Evolutionary conservation across 2,113 vertebrate species (phyloP), one percentile per base, ranked within the genome.

Genomic region (Microtus pennsylvanicus): DNA sequence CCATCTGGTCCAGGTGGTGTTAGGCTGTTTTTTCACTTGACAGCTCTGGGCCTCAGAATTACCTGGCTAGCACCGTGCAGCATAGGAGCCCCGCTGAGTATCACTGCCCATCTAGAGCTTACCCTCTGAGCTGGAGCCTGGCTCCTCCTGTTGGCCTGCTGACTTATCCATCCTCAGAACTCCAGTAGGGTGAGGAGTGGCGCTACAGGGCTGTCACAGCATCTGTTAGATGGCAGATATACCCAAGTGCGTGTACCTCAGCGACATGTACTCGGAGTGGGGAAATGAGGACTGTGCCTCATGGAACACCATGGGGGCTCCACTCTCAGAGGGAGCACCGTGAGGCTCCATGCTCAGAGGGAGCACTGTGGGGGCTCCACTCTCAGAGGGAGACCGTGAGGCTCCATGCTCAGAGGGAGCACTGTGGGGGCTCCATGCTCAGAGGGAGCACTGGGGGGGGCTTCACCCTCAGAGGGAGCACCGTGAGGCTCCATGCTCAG

Each of bases 31-130:
- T 69, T 69, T n/a, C 6, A 7, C 4, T 50, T 0, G 7, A 35
- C 75, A 7, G 30, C 72, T 61, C 87, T 11, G 22, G 65, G 7
- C 58, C 82, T 61, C 52, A 28, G 35, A 55, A 9, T 1, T 0
- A 0, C 4, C 50, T 7, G 8, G 10, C 13, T 28, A 7, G 1
- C 4, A 6, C 67, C 0, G 0, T 17, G 6, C 45, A 42, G 24
- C 5, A 9, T 14, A 21, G 45, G 45, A 38, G 35, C 8, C 89
- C 65, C 3, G 4, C 50, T 30, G 14, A 28, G 5, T 3, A 0
- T n/a, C 21, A 14, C 76, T 42, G 50, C 3, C 5, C 26, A 19
- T 14, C 30, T 67, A 22, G 63, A 78, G 47, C 89, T 78, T 16
- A 3, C 35, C n/a, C 63, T 28, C 45, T 14, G 9, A 38, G n/a